Conservation (phyloP, 1,140 invertebrate genomes). For the Araneus ventricosus region DNA sequence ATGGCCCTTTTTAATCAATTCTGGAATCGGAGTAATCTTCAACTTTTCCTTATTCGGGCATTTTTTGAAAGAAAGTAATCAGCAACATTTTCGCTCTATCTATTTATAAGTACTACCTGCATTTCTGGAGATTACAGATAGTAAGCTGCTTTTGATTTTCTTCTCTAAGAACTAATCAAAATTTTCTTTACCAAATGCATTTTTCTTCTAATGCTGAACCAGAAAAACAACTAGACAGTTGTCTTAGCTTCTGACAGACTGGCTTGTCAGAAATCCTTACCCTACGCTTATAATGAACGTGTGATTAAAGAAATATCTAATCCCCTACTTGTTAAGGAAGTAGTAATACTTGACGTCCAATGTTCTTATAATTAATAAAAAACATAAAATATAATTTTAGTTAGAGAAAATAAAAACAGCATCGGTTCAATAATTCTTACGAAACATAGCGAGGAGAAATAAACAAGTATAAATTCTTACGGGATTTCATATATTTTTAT, state of each 20-base stretch:
- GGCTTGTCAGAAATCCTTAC: neutral
- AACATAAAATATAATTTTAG: neutral
- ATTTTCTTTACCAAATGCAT: neutral
- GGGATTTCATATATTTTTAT: too few species aligned
- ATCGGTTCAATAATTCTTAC: too few species aligned
- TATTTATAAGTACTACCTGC: neutral
- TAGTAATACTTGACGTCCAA: neutral
- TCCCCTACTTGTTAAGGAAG: neutral
- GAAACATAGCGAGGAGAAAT: too few species aligned
- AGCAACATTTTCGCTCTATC: neutral
- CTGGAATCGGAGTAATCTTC: conserved; percentile 3
- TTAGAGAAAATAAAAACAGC: too few species aligned
- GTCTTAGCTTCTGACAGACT: neutral
- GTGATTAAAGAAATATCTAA: neutral
- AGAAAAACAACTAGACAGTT: neutral
- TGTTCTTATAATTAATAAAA: neutral
- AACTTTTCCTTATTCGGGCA: neutral
- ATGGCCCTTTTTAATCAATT: conserved; percentile 45
- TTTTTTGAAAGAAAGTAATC: conserved; percentile 51
- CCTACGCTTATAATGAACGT: neutral
- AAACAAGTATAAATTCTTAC: too few species aligned
- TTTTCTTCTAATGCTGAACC: neutral
- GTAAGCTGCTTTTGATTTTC: conserved; percentile 41
- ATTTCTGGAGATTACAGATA: neutral
- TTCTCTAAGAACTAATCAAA: neutral